phyloP scores from a whole-genome alignment of 2,113 vertebrate species.

The Nibea coibor region DNA sequence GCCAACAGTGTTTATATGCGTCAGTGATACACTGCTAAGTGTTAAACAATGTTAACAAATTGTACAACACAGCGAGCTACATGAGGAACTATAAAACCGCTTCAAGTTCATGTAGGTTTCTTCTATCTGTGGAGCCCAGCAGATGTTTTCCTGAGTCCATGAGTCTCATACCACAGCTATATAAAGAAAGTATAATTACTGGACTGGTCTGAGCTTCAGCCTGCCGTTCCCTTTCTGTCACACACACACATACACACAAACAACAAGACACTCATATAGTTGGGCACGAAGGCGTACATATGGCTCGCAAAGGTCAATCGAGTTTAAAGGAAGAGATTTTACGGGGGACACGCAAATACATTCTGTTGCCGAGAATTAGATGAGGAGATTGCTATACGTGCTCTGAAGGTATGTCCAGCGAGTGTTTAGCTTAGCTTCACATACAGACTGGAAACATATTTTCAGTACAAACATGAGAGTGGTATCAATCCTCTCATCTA shows the following conservation, averaged over 20 bases:
- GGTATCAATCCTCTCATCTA: no score
- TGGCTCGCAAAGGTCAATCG: slow-evolving; percentile 10
- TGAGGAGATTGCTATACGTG: neutral
- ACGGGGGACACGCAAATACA: neutral
- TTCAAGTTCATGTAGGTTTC: slow-evolving; percentile 35
- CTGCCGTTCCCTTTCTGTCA: slow-evolving; percentile 50
- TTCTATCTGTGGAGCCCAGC: slow-evolving; percentile 45
- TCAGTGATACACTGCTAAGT: neutral
- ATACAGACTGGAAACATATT: neutral
- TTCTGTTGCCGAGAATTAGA: no score
- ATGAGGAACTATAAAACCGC: slow-evolving; percentile 10
- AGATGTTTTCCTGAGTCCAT: slow-evolving; percentile 69
- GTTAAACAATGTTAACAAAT: slow-evolving; percentile 2
- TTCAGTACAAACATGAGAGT: no score
- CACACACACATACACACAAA: slow-evolving; percentile 26
- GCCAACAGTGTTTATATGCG: neutral
- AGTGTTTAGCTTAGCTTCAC: neutral
- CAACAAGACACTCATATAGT: slow-evolving; percentile 34
- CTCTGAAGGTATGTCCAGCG: neutral
- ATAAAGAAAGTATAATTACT: slow-evolving; percentile 78
- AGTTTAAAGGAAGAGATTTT: neutral
- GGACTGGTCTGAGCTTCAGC: slow-evolving; percentile 64
- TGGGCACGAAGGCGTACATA: slow-evolving; percentile 15
- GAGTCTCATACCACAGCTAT: slow-evolving; percentile 76
- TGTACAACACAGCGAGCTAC: neutral